These are phyloP conservation scores for Semaprochilodus insignis DNA, from an alignment of 2,797 vertebrate species.

Conservation along the genomic window DNA sequence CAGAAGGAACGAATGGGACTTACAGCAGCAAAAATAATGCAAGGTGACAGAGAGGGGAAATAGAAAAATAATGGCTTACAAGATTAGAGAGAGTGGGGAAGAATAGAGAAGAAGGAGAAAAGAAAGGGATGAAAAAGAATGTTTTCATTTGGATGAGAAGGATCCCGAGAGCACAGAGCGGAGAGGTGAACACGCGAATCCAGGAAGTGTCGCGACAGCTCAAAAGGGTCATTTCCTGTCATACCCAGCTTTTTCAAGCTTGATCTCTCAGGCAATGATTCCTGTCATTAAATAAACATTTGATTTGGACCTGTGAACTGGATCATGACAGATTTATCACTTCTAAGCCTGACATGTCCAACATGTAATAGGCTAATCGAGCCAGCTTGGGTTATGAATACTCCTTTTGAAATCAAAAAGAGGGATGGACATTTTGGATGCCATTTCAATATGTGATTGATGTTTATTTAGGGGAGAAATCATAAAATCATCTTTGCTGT, in stretches of 20 bases:
- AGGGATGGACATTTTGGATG: constrained; percentile 6
- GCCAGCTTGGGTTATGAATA: constrained; percentile 24
- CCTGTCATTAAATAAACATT: constrained; percentile 80
- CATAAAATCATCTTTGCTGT: constrained; percentile 39
- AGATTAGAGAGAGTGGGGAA: constrained; percentile 74
- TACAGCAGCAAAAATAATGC: constrained; percentile 95
- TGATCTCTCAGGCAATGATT: constrained; percentile 68
- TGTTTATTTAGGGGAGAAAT: constrained; percentile 25
- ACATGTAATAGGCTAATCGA: constrained; percentile 70
- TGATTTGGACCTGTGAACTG: constrained; percentile 71
- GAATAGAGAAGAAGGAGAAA: constrained; percentile 72
- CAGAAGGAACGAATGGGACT: constrained; percentile 93
- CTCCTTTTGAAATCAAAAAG: constrained; percentile 6
- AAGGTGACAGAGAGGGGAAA: constrained; percentile 95
- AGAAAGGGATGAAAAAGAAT: constrained; percentile 77
- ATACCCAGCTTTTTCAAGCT: constrained; percentile 63
- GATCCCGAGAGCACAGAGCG: constrained; percentile 71
- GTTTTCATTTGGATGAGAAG: constrained; percentile 87
- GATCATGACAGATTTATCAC: constrained; percentile 80
- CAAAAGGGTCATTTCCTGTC: constrained; percentile 83
- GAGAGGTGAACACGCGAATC: constrained; percentile 73
- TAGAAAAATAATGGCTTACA: constrained; percentile 93
- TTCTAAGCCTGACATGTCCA: constrained; percentile 65
- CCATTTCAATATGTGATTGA: background rate
- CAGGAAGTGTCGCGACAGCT: constrained; percentile 73